Conservation (phyloP, 2,113 vertebrate species). For the Polypterus senegalus region DNA sequence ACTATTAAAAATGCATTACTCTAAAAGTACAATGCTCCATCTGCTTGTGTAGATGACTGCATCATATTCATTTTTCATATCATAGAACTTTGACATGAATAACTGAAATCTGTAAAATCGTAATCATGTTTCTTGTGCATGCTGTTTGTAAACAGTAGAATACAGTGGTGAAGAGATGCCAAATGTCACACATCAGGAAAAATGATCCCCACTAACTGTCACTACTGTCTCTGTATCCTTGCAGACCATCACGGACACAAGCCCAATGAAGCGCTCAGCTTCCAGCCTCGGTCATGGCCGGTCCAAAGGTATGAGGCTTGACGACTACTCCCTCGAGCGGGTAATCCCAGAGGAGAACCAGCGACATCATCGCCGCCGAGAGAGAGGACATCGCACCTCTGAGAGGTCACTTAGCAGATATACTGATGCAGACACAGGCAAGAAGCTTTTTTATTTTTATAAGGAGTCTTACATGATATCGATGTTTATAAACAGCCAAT, state of each 20-base stretch:
- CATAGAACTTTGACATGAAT: no score
- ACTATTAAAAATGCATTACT: no score
- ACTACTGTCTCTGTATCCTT: constrained; percentile 16
- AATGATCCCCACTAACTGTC: background rate
- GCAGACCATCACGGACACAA: constrained; percentile 76
- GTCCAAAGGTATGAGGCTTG: constrained; percentile 58
- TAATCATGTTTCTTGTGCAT: no score
- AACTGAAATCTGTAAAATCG: no score
- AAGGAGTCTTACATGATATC: no score
- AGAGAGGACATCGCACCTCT: constrained; percentile 62
- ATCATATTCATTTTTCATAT: no score
- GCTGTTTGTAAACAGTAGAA: no score
- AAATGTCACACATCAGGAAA: no score
- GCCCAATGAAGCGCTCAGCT: constrained; percentile 78
- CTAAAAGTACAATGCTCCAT: no score
- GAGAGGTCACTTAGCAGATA: constrained; percentile 78
- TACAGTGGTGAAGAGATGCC: no score
- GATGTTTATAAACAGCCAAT: no score
- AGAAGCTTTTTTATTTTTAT: constrained; percentile 3
- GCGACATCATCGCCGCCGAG: constrained; percentile 66
- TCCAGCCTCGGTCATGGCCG: constrained; percentile 74
- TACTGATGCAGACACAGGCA: constrained; percentile 82
- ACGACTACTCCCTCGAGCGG: constrained; percentile 81
- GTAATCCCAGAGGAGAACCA: constrained; percentile 66
- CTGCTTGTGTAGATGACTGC: no score